Percentiles rank a stretch among this genome's conserved stretches.
Evolutionary conservation across 2,888 invertebrate species (phyloP).

Genomic region (Heteropelma amictum): DNA sequence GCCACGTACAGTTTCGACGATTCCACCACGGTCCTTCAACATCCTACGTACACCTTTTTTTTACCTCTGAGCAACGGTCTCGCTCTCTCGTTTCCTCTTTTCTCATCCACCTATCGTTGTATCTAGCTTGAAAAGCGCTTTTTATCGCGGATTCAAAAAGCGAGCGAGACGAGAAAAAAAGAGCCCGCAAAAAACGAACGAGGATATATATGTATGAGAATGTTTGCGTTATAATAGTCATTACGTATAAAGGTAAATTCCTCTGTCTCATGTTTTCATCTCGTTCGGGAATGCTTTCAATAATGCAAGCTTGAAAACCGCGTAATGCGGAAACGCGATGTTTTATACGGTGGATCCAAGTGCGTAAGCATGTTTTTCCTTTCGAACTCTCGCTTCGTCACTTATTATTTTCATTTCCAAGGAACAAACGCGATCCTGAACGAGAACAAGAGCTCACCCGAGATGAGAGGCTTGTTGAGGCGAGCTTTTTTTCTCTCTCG

Average conservation of each 20-base stretch:
- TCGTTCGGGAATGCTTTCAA: slow-evolving; percentile 38
- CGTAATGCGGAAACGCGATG: slow-evolving; percentile 46
- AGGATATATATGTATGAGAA: not conserved
- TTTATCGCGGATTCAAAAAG: slow-evolving; percentile 53
- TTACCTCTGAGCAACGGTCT: not conserved
- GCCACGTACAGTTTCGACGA: slow-evolving; percentile 57
- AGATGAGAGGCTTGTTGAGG: not conserved
- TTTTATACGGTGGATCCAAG: not conserved
- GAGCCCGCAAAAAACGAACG: slow-evolving; percentile 16
- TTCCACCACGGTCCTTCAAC: slow-evolving; percentile 46
- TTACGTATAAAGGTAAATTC: slow-evolving; percentile 10
- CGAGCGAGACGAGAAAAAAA: slow-evolving; percentile 44
- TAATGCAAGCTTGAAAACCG: slow-evolving; percentile 14
- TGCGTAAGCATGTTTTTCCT: slow-evolving; percentile 13
- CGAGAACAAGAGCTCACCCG: not conserved
- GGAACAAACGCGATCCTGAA: not conserved
- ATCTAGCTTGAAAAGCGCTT: slow-evolving; percentile 54
- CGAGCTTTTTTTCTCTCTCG: not conserved
- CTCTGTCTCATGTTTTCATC: slow-evolving; percentile 2
- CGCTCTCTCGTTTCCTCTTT: slow-evolving; percentile 12
- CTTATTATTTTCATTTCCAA: slow-evolving; percentile 1
- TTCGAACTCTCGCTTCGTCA: not conserved
- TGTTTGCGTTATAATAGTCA: not conserved
- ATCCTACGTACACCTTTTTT: slow-evolving; percentile 13
- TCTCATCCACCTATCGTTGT: slow-evolving; percentile 39